Percentiles rank a stretch among this genome's conserved stretches.
These are phyloP conservation scores for Odontocolon sp. DNA, from an alignment of 2,888 invertebrate genomes.

Conservation along the genomic window DNA sequence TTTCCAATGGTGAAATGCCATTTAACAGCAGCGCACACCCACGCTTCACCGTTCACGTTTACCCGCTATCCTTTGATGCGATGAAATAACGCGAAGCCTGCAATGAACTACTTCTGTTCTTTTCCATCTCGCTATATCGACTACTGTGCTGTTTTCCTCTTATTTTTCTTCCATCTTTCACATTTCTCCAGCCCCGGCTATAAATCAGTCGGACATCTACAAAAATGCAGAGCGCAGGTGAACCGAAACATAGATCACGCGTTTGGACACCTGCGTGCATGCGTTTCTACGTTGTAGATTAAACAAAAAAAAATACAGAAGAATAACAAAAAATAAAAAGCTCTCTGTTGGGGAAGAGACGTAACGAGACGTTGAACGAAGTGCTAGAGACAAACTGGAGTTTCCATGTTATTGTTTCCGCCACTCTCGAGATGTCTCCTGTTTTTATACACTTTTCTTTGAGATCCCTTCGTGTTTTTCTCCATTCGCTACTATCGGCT, in stretches of 20 bases:
- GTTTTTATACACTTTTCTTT: constrained; percentile 13
- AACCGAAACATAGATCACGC: constrained; percentile 54
- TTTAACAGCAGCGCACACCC: constrained; percentile 38
- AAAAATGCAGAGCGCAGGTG: constrained; percentile 50
- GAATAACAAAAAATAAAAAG: background rate
- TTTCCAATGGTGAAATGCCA: constrained; percentile 14
- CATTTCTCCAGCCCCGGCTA: constrained; percentile 22
- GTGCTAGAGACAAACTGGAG: too few species aligned
- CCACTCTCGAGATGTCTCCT: background rate
- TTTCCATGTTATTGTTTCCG: constrained; percentile 53
- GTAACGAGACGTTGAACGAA: constrained; percentile 27
- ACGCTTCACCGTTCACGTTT: constrained; percentile 25
- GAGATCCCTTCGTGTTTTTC: constrained; percentile 27
- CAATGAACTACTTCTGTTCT: constrained; percentile 19
- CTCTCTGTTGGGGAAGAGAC: background rate
- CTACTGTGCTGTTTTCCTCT: constrained; percentile 1
- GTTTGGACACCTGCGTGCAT: constrained; percentile 49
- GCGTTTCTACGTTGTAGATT: too few species aligned
- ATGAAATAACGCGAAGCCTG: constrained; percentile 36
- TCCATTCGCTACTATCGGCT: constrained; percentile 5
- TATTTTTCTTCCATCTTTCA: constrained; percentile 12
- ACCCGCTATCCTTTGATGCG: constrained; percentile 20
- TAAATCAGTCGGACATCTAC: constrained; percentile 50
- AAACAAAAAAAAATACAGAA: constrained; percentile 16
- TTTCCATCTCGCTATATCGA: background rate